Conservation (phyloP, 2,888 invertebrate genomes). For the Pristionchus fissidentatus region DNA sequence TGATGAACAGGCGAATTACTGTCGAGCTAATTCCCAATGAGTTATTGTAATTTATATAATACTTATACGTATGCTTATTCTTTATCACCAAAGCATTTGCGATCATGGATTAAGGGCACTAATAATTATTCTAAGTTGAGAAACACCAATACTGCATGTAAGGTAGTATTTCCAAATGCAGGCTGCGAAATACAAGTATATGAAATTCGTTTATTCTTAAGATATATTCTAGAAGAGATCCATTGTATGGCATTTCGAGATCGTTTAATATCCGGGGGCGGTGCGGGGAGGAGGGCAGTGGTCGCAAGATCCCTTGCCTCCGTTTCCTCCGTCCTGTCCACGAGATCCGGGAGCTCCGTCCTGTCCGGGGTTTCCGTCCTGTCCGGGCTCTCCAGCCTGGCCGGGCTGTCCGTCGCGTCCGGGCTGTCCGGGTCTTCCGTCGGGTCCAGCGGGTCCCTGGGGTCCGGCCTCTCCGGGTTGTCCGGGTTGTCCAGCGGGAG, state of each 20-base stretch:
- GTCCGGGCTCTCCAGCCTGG: not conserved
- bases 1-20: no score
- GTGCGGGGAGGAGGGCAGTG: conserved; percentile 50
- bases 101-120: no score
- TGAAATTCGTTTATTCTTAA: conserved; percentile 19
- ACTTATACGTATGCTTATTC: no score
- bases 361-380: conserved; percentile 42
- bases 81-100: no score
- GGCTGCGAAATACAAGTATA: no score
- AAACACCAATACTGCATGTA: no score
- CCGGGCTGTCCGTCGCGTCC: conserved; percentile 49
- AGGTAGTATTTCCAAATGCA: no score
- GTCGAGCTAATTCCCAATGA: no score
- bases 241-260: conserved; percentile 32
- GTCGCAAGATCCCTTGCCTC: conserved; percentile 48
- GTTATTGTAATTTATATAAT: no score
- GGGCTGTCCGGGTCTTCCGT: conserved; percentile 56
- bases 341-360: conserved; percentile 42
- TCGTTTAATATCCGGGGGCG: conserved; percentile 48
- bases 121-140: no score
- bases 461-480: conserved; percentile 55
- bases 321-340: conserved; percentile 47
- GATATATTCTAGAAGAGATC: conserved; percentile 27
- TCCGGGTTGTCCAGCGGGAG: conserved; percentile 62
- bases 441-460: not conserved